Conservation (phyloP, 2,113 vertebrate species). For the Stomatorhinus ivindoensis region DNA sequence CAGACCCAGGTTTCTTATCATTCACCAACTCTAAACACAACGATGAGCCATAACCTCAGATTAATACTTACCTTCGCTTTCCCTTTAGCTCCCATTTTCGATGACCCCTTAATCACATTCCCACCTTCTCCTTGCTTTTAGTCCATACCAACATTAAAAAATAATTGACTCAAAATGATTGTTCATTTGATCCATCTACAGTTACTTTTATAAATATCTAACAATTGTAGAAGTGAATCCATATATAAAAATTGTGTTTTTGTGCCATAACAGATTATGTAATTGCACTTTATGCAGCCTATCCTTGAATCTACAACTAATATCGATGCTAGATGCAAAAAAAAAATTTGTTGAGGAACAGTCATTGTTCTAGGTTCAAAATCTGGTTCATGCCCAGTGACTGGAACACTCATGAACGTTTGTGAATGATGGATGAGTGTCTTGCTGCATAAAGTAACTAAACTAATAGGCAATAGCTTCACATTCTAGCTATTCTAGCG, state of each 20-base stretch:
- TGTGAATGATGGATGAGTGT: neutral
- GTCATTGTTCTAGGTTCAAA: neutral
- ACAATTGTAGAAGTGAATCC: neutral
- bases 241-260: neutral
- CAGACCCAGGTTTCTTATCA: neutral
- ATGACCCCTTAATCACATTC: neutral
- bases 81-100: neutral
- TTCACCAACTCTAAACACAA: neutral
- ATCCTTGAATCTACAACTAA: neutral
- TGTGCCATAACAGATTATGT: neutral
- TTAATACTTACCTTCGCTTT: neutral
- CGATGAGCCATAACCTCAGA: neutral
- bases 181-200: neutral
- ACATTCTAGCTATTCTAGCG: neutral
- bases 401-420: neutral
- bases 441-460: neutral
- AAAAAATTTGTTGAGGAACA: neutral
- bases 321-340: neutral
- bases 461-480: neutral
- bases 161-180: neutral
- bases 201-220: neutral
- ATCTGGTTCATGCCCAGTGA: neutral
- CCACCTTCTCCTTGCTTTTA: neutral
- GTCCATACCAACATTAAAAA: neutral
- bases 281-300: neutral